These are phyloP conservation scores for Halcyon smyrnensis DNA, from an alignment of 2,797 vertebrate species.

Conservation along the genomic window DNA sequence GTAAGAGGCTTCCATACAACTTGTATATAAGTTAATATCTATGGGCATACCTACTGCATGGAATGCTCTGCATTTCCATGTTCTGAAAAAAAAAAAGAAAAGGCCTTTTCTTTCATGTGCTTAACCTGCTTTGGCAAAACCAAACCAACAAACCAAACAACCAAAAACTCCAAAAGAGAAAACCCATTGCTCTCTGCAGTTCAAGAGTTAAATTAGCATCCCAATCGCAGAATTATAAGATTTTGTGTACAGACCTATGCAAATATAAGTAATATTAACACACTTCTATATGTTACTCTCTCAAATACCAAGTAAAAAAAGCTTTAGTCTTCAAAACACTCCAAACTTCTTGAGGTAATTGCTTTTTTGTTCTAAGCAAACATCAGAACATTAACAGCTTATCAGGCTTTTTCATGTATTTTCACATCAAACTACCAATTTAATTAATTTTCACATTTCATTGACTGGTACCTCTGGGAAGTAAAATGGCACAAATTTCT, in stretches of 20 bases:
- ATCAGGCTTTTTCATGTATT: neutral
- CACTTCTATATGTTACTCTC: neutral
- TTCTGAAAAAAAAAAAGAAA: neutral
- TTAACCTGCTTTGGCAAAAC: neutral
- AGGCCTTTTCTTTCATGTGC: neutral
- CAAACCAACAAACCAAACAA: neutral
- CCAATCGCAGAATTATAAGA: neutral
- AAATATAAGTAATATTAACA: neutral
- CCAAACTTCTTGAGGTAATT: neutral
- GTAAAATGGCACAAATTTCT: neutral
- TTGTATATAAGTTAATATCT: neutral
- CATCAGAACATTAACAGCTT: neutral
- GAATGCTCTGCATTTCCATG: neutral
- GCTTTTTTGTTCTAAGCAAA: neutral
- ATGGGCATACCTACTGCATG: neutral
- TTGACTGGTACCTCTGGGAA: neutral
- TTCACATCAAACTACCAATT: neutral
- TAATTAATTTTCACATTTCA: neutral
- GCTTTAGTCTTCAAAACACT: neutral
- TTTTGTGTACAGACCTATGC: neutral
- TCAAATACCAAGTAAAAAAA: neutral
- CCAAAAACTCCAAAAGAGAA: neutral
- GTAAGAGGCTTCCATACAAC: neutral
- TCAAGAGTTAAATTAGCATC: neutral
- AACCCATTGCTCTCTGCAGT: rapidly evolving